Base-by-base conservation (phyloP, 92 coral and sea anemone genomes). In the Epizoanthus ramosus region DNA sequence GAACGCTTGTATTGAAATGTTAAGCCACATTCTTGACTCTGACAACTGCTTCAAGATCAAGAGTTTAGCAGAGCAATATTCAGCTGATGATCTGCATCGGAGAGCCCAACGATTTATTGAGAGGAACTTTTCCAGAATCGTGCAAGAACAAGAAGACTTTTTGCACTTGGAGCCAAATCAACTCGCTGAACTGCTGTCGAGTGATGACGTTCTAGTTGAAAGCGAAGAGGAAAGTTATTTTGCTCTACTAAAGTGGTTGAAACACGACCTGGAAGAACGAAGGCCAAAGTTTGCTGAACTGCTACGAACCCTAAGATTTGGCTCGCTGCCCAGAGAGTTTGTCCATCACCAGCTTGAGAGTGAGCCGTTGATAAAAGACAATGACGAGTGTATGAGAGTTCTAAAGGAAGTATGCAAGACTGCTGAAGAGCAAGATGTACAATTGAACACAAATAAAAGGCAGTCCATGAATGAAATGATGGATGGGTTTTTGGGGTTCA, bases 1-100 rank as follows among this genome's bases (percentile, higher is more conserved):
- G 67, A 84, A 92, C 10, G 93, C 94, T 24, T 90, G 93, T 39
- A 71, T 92, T 59, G 85, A 90, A 21, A 56, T 90, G 19, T 84
- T 92, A 12, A 50, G 57, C 31, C 74, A 84, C 14, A 71, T 64
- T 41, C 87, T 92, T n/a, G 65, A 85, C 18, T 19, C 64, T 19
- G 86, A 88, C 6, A 92, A 92, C 58, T 92, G 97, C 66, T 92
- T 92, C 58, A 92, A 90, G 54, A 80, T 88, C 37, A 83, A 85
- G 56, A 79, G 79, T 28, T 21, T 90, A 71, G 97, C 97, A 17
- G 80, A 88, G 61, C 86, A 88, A 79, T 92, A 87, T 85, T 89
- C 90, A 28, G 87, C 90, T 37, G 83, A 57, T 14, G 80, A 69
- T 19, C 86, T 92, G 13, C 74, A 82, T 6, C 80, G 63, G 56